phyloP scores from a whole-genome alignment of 2,888 invertebrate species.

The Trilocha varians region DNA sequence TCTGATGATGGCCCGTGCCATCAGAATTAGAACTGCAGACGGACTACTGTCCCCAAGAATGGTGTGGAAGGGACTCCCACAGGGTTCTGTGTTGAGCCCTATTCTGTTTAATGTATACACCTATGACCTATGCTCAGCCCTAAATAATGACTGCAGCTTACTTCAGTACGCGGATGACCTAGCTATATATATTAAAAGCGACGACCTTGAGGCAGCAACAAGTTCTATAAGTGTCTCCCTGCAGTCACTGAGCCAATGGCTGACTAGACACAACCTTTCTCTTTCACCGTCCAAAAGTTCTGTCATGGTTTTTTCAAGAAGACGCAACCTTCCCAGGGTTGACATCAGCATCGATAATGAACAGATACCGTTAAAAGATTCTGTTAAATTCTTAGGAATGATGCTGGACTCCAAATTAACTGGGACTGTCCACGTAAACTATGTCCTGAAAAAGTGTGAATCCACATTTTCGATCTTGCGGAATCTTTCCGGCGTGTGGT shows the following conservation, averaged over 20 bases:
- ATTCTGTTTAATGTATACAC: too few species aligned
- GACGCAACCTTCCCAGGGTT: too few species aligned
- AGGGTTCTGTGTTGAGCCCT: too few species aligned
- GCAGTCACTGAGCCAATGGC: too few species aligned
- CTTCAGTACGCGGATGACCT: constrained; percentile 23
- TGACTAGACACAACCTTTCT: constrained; percentile 7
- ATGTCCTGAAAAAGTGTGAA: constrained; percentile 12
- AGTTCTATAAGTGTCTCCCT: too few species aligned
- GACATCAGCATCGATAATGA: too few species aligned
- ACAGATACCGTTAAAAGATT: not conserved
- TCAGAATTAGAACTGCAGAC: too few species aligned
- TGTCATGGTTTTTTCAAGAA: constrained; percentile 1
- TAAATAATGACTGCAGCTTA: too few species aligned
- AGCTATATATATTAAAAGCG: constrained; percentile 7
- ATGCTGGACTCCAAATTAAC: constrained; percentile 11
- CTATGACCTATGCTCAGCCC: too few species aligned
- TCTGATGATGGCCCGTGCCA: too few species aligned
- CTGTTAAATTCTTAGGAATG: constrained; percentile 14
- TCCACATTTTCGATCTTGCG: constrained; percentile 10
- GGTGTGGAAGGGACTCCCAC: too few species aligned
- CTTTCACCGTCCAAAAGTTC: constrained; percentile 11
- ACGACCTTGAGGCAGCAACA: not conserved
- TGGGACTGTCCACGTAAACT: constrained; percentile 7
- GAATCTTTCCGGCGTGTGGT: constrained; percentile 9
- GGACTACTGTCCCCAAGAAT: too few species aligned